Evolutionary conservation across 1,140 invertebrate genomes (phyloP).

Genomic region (Bombus huntii): DNA sequence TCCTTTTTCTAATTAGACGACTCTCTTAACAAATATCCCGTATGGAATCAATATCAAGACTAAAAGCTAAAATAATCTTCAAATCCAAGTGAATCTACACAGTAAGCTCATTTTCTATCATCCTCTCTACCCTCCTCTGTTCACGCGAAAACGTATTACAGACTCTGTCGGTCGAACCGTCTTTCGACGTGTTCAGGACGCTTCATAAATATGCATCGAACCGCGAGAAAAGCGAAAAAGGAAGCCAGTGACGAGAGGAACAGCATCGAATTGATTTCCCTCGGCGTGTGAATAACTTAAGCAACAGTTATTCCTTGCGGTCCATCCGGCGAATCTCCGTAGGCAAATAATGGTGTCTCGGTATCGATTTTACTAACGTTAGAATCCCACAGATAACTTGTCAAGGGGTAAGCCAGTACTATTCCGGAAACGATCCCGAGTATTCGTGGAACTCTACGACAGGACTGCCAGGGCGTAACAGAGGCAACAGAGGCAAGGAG

Average conservation of each 20-base stretch:
- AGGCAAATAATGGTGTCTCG: conserved; percentile 58
- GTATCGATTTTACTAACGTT: conserved; percentile 63
- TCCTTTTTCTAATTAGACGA: too few species aligned
- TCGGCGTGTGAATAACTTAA: conserved; percentile 53
- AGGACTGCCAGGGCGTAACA: conserved; percentile 29
- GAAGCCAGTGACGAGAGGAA: conserved; percentile 5
- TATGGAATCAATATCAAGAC: neutral
- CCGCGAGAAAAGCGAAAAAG: conserved; percentile 6
- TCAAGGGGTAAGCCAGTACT: conserved; percentile 60
- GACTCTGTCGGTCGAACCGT: conserved; percentile 1
- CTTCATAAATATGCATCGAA: conserved; percentile 49
- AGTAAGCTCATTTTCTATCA: neutral
- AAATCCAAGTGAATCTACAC: neutral
- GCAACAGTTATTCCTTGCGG: conserved; percentile 55
- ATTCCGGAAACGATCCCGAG: conserved; percentile 61
- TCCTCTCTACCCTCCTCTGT: neutral
- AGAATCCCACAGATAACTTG: conserved; percentile 64
- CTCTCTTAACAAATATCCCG: neutral
- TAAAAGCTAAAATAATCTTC: neutral
- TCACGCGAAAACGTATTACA: conserved; percentile 31
- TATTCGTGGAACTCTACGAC: conserved; percentile 60
- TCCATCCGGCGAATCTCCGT: conserved; percentile 44
- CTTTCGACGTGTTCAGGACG: conserved; percentile 35
- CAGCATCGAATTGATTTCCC: conserved; percentile 45
- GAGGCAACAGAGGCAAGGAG: conserved; percentile 13